These are phyloP conservation scores for Megalops cyprinoides DNA, from an alignment of 2,797 vertebrate species.

Conservation along the genomic window DNA sequence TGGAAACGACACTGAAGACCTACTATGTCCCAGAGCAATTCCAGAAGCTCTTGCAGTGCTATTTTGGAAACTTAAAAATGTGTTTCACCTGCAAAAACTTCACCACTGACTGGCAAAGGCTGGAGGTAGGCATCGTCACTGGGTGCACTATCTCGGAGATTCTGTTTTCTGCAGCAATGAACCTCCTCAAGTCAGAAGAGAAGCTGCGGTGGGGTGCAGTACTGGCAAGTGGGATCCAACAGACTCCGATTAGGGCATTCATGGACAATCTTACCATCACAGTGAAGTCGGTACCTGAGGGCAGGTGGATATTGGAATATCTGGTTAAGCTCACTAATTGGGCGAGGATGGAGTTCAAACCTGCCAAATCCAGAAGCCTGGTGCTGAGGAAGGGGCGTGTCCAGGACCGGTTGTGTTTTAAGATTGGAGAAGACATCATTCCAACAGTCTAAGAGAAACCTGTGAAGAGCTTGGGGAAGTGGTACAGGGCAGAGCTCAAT, in stretches of 20 bases:
- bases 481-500: slow-evolving; percentile 25
- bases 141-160: slow-evolving; percentile 31
- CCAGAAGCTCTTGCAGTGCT: slow-evolving; percentile 23
- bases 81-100: slow-evolving; percentile 6
- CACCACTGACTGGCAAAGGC: slow-evolving; percentile 32
- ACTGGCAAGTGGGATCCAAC: not conserved
- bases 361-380: not conserved
- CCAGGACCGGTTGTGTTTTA: slow-evolving; percentile 21
- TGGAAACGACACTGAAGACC: slow-evolving; percentile 2
- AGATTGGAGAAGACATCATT: slow-evolving; percentile 14
- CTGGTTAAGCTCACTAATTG: too few species aligned
- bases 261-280: too few species aligned
- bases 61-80: not conserved
- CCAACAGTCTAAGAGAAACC: slow-evolving; percentile 11
- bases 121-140: slow-evolving; percentile 30
- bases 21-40: slow-evolving; percentile 26
- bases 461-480: slow-evolving; percentile 29
- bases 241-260: not conserved
- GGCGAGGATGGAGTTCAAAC: not conserved
- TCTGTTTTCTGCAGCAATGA: too few species aligned
- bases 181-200: too few species aligned
- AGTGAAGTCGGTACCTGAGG: too few species aligned
- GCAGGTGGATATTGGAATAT: too few species aligned
- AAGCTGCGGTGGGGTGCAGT: not conserved
- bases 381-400: slow-evolving; percentile 18